Conservation (phyloP, 2,797 vertebrate species). For the Anguilla pacifica region DNA sequence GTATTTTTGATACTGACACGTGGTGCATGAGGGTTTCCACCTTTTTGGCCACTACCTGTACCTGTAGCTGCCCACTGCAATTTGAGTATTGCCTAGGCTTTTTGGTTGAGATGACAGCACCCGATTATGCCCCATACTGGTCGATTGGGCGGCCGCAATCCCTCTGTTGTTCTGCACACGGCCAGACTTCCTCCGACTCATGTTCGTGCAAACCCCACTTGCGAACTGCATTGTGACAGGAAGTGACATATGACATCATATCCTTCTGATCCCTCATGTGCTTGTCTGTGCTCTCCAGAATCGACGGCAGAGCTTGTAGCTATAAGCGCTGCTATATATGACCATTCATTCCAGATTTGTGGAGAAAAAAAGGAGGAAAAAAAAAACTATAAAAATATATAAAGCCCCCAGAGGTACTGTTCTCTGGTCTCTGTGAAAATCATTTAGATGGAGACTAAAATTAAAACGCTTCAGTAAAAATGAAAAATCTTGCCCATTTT, state of each 20-base stretch:
- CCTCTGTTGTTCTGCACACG: too few relatives aligned
- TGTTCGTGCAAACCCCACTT: not conserved
- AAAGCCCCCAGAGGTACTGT: not conserved
- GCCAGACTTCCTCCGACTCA: not conserved
- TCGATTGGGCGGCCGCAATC: too few relatives aligned
- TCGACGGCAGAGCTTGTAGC: not conserved
- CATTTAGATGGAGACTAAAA: not conserved
- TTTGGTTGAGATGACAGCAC: too few relatives aligned
- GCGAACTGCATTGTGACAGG: not conserved
- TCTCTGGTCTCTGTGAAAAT: not conserved
- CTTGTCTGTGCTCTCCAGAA: not conserved
- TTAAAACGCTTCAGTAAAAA: not conserved
- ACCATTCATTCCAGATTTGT: not conserved
- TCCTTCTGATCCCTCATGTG: not conserved
- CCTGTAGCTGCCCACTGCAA: not conserved
- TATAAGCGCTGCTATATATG: not conserved
- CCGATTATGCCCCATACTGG: too few relatives aligned
- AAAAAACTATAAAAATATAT: too few relatives aligned
- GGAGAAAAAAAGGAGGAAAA: too few relatives aligned
- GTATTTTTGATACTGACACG: not conserved
- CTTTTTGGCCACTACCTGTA: not conserved
- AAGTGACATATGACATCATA: not conserved
- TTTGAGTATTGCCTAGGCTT: not conserved
- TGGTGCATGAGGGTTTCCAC: too few relatives aligned
- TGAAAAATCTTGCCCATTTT: not conserved